A percentile compares a stretch with the other conserved stretches of the same genome.
Evolutionary conservation across 2,888 invertebrate genomes (phyloP).

Genomic region (Pseudoips prasinana): DNA sequence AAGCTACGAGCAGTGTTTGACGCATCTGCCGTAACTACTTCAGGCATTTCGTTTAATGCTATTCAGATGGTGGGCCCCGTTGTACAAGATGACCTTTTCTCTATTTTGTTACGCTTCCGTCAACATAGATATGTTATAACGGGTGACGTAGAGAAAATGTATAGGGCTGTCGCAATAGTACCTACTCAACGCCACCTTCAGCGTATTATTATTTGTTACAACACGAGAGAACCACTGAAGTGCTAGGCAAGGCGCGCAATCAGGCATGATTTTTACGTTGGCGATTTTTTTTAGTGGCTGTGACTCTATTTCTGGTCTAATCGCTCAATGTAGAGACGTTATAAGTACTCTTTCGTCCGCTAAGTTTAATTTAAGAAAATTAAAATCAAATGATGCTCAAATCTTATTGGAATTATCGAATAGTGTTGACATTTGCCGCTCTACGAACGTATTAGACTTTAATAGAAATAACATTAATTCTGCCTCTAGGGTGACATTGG

Average conservation of each 20-base stretch:
- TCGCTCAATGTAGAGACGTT: not conserved
- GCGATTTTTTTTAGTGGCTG: not conserved
- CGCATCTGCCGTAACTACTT: conserved; percentile 13
- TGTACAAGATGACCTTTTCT: conserved; percentile 17
- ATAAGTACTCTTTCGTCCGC: not conserved
- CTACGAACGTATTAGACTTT: too few species aligned
- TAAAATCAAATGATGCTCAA: not conserved
- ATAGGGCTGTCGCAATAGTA: conserved; percentile 1
- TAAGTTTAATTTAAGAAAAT: not conserved
- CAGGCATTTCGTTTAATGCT: conserved; percentile 16
- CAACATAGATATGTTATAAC: conserved; percentile 15
- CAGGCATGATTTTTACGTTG: not conserved
- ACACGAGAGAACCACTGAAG: not conserved
- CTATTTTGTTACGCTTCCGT: conserved; percentile 18
- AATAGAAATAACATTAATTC: not conserved
- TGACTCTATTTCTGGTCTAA: not conserved
- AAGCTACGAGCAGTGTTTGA: conserved; percentile 32
- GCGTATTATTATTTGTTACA: not conserved
- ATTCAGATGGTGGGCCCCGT: conserved; percentile 13
- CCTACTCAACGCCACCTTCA: not conserved
- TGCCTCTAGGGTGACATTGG: conserved; percentile 28
- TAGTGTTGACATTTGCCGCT: not conserved
- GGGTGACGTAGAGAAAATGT: conserved; percentile 24
- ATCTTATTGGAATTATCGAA: not conserved
- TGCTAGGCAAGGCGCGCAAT: not conserved